Evolutionary conservation across 2,797 vertebrate genomes (phyloP), one percentile per base, ranked within the genome.

Genomic region (Eulemur albifrons): DNA sequence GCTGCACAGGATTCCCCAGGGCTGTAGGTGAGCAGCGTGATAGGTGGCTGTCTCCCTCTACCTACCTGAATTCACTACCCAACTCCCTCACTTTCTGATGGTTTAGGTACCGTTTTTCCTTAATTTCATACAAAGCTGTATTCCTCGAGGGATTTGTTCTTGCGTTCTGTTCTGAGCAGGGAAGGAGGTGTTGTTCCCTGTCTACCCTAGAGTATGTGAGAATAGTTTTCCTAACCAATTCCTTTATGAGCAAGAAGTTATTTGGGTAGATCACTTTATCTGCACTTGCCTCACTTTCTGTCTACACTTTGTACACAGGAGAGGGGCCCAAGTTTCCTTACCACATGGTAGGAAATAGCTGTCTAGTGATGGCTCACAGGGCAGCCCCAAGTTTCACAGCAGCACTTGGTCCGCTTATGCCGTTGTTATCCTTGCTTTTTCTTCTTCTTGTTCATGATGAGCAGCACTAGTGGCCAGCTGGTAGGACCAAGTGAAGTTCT

Each of bases 201-300:
- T 94, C 76, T 95, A 81, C n/a, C 25, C 10, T 72, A 21, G 48
- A 69, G 9, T 90, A 73, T 94, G 61, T 67, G 23, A 25, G 45
- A 18, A 79, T 72, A 85, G 54, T 92, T 92, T 94, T 90, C 57
- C 61, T 93, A 95, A 94, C 20, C 65, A 93, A 61, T 75, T 85
- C 43, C 38, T 85, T 79, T 82, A 90, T 84, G 25, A 90, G 13
- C 45, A 87, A 65, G 52, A 90, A 79, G 21, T 91, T 79, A 73
- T 75, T 93, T 93, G 76, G 50, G 57, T 89, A 75, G 20, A 32
- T 82, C 18, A 88, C 35, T 94, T 93, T 94, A 88, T 86, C 72
- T 90, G 50, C 32, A 95, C 35, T 88, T 88, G n/a, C 25, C 59
- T 79, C 4, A 77, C 17, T 94, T 88, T 97, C 84, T 95, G 25